Percentiles rank a stretch among this genome's conserved stretches.
phyloP scores from a whole-genome alignment of 1,140 invertebrate species.

The Atta colombica region DNA sequence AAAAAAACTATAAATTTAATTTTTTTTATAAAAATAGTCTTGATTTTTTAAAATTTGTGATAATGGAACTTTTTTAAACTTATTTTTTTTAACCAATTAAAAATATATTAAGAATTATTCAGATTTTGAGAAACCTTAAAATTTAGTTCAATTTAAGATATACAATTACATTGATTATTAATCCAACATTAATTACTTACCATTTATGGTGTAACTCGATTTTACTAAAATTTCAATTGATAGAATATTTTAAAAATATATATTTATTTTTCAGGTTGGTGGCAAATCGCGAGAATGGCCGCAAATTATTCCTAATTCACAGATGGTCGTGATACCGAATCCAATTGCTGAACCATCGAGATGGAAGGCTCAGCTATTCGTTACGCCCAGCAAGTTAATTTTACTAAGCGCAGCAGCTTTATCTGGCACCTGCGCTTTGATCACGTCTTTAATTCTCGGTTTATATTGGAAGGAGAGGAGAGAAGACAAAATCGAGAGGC shows the following conservation, averaged over 20 bases:
- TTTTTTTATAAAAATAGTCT: too few relatives aligned
- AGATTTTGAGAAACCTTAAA: too few relatives aligned
- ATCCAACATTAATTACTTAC: not conserved
- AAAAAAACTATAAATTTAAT: too few relatives aligned
- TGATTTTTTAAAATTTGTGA: too few relatives aligned
- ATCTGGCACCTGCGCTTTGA: slow-evolving; percentile 94
- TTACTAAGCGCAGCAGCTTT: slow-evolving; percentile 96
- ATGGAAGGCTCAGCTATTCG: slow-evolving; percentile 98
- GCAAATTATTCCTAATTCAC: slow-evolving; percentile 99
- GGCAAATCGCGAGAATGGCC: slow-evolving; percentile 91
- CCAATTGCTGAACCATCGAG: slow-evolving; percentile 91
- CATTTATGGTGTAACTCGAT: not conserved
- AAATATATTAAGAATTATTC: too few relatives aligned
- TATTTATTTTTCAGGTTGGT: slow-evolving; percentile 76
- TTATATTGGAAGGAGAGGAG: slow-evolving; percentile 97
- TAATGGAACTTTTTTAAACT: too few relatives aligned
- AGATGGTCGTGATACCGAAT: slow-evolving; percentile 97
- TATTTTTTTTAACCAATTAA: too few relatives aligned
- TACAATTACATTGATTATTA: not conserved
- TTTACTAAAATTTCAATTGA: not conserved
- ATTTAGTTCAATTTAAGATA: not conserved
- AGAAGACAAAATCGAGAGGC: slow-evolving; percentile 96
- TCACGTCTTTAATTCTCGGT: slow-evolving; percentile 94
- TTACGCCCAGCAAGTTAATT: slow-evolving; percentile 98
- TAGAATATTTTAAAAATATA: not conserved